Base-by-base conservation (phyloP, 2,113 vertebrate species). In the Oenanthe melanoleuca region DNA sequence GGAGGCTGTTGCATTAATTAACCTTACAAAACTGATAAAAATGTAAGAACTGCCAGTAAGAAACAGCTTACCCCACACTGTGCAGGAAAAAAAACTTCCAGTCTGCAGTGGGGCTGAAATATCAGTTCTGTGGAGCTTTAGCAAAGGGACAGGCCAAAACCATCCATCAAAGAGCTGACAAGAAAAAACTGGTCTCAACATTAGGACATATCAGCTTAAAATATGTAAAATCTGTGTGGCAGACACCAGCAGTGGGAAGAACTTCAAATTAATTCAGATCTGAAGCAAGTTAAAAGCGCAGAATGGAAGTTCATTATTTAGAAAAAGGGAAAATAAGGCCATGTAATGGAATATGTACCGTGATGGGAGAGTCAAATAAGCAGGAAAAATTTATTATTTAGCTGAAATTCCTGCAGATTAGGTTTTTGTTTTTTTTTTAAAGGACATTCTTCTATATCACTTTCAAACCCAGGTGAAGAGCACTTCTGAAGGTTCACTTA, bases 1-100 rank as follows among this genome's bases (percentile, higher is more conserved):
- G 49, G 49, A 86, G 60, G 75, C 67, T 95, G 88, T 64, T 83
- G 80, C 38, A 91, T 88, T 93, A 67, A 94, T 79, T 88, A 94
- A 81, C 77, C 47, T 92, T 81, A 94, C 38, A 52, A 88, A 94
- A 86, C 34, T 28, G 80, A 91, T 81, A 87, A 66, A 92, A 95
- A 86, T 52, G 5, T 52, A 71, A 69, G 33, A 79, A 40, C 40
- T 78, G 60, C 40, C 73, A 72, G 44, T 25, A 80, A 81, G 69
- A 89, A 89, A 74, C 47, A 86, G 65, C 79, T 42, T 67, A 86
- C 19, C 17, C 29, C 42, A 92, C 49, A 86, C 14, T 7, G 9
- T 11, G 15, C 21, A 80, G 60, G 23, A 55, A 47, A 63, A 29
- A 19, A 14, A 7, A 1, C 20, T 71, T 66, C 45, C 42, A 55